Conservation (phyloP, 2,888 invertebrate species). For the Sepiola atlantica region DNA sequence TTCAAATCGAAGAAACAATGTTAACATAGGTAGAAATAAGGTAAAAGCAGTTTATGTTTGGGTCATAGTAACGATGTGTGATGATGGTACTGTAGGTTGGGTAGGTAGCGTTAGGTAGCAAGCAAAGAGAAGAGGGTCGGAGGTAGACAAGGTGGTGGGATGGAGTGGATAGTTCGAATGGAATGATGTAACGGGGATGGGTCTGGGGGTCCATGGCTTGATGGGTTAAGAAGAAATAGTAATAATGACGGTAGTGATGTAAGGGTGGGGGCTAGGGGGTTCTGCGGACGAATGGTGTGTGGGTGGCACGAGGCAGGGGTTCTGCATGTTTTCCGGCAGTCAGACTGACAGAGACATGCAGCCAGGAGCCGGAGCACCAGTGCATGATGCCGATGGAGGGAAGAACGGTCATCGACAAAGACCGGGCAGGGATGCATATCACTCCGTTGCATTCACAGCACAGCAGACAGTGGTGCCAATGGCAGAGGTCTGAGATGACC, state of each 20-base stretch:
- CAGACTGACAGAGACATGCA: slow-evolving; percentile 32
- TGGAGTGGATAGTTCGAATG: background rate
- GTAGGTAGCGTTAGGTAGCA: background rate
- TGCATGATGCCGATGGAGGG: slow-evolving; percentile 19
- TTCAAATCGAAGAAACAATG: background rate
- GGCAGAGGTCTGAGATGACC: slow-evolving; percentile 9
- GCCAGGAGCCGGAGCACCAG: slow-evolving; percentile 21
- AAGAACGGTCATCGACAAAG: background rate
- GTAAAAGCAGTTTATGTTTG: background rate
- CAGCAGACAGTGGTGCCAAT: background rate
- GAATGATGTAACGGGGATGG: background rate
- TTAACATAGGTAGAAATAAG: background rate
- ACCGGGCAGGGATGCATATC: background rate
- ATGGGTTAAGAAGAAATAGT: slow-evolving; percentile 14
- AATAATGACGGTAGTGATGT: background rate
- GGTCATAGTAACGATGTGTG: background rate
- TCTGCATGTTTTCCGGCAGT: slow-evolving; percentile 15
- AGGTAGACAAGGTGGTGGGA: background rate
- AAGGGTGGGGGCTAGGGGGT: background rate
- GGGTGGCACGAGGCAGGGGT: background rate
- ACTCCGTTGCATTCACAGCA: slow-evolving; percentile 8
- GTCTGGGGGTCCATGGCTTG: background rate
- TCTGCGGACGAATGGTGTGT: background rate
- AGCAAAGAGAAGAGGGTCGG: background rate
- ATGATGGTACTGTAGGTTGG: background rate